These are phyloP conservation scores for Druceiella hillmani DNA, from an alignment of 2,888 invertebrate species.

Conservation along the genomic window DNA sequence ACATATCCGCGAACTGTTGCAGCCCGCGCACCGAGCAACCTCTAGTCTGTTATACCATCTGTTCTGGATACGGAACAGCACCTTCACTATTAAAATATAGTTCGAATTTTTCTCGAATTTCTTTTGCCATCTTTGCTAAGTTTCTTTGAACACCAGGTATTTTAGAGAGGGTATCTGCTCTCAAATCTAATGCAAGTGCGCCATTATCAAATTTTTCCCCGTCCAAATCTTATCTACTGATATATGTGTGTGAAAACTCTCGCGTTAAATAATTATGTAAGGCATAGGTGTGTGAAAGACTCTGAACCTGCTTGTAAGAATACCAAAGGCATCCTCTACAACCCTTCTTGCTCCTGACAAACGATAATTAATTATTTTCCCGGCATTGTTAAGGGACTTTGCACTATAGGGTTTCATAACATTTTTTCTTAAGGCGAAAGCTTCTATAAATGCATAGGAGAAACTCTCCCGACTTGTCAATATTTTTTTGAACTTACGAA, in stretches of 20 bases:
- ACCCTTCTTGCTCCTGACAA: too few species aligned
- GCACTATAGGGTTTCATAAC: too few species aligned
- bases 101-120: constrained; percentile 6
- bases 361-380: too few species aligned
- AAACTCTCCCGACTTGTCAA: too few species aligned
- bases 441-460: constrained; percentile 16
- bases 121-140: constrained; percentile 1
- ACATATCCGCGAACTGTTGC: too few species aligned
- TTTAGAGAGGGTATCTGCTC: not conserved
- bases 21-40: too few species aligned
- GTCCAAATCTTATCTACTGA: constrained; percentile 5
- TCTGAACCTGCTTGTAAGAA: too few species aligned
- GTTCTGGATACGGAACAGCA: constrained; percentile 9
- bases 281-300: constrained; percentile 14
- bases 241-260: not conserved
- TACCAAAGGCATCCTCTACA: too few species aligned
- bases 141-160: not conserved
- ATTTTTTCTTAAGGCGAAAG: too few species aligned
- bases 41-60: too few species aligned
- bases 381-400: too few species aligned
- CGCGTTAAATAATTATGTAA: constrained; percentile 13
- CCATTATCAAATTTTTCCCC: constrained; percentile 7
- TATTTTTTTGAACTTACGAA: too few species aligned
- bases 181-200: not conserved
- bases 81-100: constrained; percentile 12